Conservation (phyloP, 2,797 vertebrate species). For the Gymnothorax reevesii region DNA sequence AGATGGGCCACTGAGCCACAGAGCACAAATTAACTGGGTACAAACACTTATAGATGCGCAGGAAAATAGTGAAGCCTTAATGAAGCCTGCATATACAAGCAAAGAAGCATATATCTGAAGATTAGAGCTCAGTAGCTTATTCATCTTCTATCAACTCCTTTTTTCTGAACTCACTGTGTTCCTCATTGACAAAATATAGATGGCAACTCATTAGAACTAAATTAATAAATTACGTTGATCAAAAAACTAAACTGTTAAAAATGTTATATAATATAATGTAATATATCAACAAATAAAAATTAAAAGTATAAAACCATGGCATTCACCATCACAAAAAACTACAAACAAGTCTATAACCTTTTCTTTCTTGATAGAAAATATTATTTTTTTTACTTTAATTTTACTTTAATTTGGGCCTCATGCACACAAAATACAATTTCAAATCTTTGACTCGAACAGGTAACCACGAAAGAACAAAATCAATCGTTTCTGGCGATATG, state of each 20-base stretch:
- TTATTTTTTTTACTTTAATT: too few species aligned
- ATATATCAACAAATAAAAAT: too few species aligned
- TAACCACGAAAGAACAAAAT: too few species aligned
- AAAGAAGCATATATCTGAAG: background rate
- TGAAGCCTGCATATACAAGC: background rate
- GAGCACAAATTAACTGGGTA: constrained; percentile 61
- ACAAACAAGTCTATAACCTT: too few species aligned
- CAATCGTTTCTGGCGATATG: background rate
- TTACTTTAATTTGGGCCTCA: too few species aligned
- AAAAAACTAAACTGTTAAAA: background rate
- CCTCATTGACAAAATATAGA: background rate
- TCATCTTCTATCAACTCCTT: background rate
- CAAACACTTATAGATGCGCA: constrained; percentile 41
- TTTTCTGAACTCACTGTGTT: background rate
- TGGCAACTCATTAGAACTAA: background rate
- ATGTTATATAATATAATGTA: background rate
- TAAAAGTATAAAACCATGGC: too few species aligned
- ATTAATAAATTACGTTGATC: background rate
- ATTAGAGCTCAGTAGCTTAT: background rate
- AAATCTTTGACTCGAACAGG: too few species aligned
- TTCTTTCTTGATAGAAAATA: too few species aligned
- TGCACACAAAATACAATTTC: too few species aligned
- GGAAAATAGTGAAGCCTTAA: constrained; percentile 28
- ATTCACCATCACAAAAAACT: too few species aligned
- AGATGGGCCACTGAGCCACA: constrained; percentile 65